Conservation (phyloP, 2,888 invertebrate species). For the Trilocha varians region DNA sequence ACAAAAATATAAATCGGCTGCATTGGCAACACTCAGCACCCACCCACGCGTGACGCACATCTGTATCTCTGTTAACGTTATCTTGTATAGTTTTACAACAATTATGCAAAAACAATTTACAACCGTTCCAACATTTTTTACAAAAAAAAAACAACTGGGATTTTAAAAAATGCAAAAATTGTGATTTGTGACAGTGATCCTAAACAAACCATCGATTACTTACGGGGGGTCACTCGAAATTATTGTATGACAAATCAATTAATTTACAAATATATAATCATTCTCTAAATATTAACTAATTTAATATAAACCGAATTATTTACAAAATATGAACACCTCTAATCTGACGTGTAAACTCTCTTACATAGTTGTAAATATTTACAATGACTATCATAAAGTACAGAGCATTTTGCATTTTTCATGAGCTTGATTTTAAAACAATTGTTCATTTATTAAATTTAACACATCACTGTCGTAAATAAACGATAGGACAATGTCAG, state of each 20-base stretch:
- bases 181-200: conserved; percentile 68
- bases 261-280: conserved; percentile 66
- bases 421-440: conserved; percentile 65
- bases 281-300: conserved; percentile 59
- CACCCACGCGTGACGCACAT: conserved; percentile 51
- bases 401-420: conserved; percentile 66
- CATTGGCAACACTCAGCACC: conserved; percentile 30
- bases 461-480: conserved; percentile 21
- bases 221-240: conserved; percentile 57
- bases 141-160: conserved; percentile 39
- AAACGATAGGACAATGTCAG: conserved; percentile 28
- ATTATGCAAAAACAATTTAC: conserved; percentile 55
- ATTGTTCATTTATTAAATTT: conserved; percentile 50
- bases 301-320: conserved; percentile 62
- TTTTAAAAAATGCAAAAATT: conserved; percentile 55
- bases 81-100: conserved; percentile 30
- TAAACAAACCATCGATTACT: conserved; percentile 57
- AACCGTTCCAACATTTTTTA: conserved; percentile 50
- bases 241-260: conserved; percentile 59
- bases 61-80: conserved; percentile 38
- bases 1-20: conserved; percentile 25
- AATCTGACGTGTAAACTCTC: conserved; percentile 46
- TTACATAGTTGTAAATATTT: conserved; percentile 65
- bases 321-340: conserved; percentile 63
- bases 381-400: conserved; percentile 67